Evolutionary conservation across 2,113 vertebrate genomes (phyloP).

Genomic region (Odobenus rosmarus): DNA sequence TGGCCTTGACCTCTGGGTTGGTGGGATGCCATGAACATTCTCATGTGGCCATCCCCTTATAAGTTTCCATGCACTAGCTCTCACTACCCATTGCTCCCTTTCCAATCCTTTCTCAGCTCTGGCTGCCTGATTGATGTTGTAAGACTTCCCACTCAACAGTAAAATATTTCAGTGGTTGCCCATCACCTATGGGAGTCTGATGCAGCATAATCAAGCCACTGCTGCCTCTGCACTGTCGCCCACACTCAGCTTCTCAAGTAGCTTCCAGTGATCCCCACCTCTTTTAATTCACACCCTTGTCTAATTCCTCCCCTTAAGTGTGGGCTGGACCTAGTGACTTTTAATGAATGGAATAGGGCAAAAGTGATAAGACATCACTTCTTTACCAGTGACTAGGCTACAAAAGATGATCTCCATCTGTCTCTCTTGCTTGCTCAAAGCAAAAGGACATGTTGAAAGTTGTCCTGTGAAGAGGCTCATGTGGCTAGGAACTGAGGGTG

Average conservation of each 20-base stretch:
- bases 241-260: not conserved
- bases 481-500: not conserved
- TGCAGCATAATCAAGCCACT: not conserved
- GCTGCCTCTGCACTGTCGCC: not conserved
- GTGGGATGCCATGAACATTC: not conserved
- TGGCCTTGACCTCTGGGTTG: not conserved
- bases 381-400: not conserved
- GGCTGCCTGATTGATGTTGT: not conserved
- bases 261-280: not conserved
- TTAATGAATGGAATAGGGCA: not conserved
- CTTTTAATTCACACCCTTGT: not conserved
- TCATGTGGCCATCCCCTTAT: rapidly evolving
- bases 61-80: too few species aligned
- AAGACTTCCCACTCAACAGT: not conserved
- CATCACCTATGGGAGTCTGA: not conserved
- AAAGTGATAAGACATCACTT: not conserved
- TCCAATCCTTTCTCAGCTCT: not conserved
- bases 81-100: not conserved
- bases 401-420: not conserved
- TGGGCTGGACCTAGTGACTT: not conserved
- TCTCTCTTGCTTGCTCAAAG: not conserved
- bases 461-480: not conserved
- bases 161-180: not conserved
- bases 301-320: not conserved
- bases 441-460: not conserved